Base-by-base conservation (phyloP, 1,140 invertebrate species). In the Drosophila micromelanica region DNA sequence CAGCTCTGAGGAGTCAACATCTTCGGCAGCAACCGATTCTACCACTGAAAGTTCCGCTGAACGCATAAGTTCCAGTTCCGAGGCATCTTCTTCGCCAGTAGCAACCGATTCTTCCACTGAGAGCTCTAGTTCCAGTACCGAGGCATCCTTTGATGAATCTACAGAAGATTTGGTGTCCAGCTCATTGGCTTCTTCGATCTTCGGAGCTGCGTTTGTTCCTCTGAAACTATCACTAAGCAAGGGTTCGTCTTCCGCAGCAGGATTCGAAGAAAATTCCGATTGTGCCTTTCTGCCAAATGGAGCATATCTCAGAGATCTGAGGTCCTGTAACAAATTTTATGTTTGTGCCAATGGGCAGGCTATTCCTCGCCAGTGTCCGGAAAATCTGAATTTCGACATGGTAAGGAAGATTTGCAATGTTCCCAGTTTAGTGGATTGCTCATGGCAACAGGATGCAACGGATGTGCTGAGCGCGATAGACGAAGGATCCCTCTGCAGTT, bases 331-430 rank as follows among this genome's bases (percentile, higher is more conserved):
- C 11, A 71, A 70, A 17, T 78, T 78, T 32, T 78, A 51, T 13
- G 51, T 75, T n/a, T 78, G 75, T 57, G 42, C 60, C 2, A 65
- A 61, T 56, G 55, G 72, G 8, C 43, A n/a, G 0, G 42, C 65
- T 0, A 38, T 74, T 17, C 12, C 48, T 2, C 51, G 65, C 8
- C 35, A 43, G 4, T 77, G 75, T n/a, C 71, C 75, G 12, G 8
- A 5, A 42, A 23, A 27, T 27, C 42, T 77, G 0, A 55, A 74
- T 20, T 77, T 77, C 9, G 75, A 77, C 27, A 60, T 70, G 0
- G 13, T n/a, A 2, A 40, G 5, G 56, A 11, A 61, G 15, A 20
- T 65, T 9, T 76, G 73, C 15, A 61, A 72, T 27, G 56, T 61
- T 5, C 73, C 61, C 13, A 72, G 43, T 20, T 5, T 65, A 4